Base-by-base conservation (phyloP, 2,113 vertebrate genomes). In the Motacilla tschutschensis region DNA sequence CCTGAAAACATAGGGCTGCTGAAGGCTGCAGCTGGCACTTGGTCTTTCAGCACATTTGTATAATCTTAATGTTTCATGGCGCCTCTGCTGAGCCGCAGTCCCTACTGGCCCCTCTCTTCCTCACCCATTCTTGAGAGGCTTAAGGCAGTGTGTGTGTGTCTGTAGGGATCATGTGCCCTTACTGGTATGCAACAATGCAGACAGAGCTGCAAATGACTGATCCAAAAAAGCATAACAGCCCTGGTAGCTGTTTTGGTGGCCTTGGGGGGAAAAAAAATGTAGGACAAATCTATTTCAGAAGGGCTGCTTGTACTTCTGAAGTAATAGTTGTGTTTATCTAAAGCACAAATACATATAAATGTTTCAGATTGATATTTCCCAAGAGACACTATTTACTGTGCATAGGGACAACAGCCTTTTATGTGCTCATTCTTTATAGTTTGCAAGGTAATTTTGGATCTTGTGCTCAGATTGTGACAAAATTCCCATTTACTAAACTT, bases 141-240 rank as follows among this genome's bases (percentile, higher is more conserved):
- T 17, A 11, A 31, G 40, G 29, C 12, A 7, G 20, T 5, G 33
- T 24, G 10, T 18, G 11, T 29, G 14, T 40, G 28, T 57, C 26
- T 64, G 20, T 3, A 17, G 21, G 31, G 33, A 3, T 17, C 31
- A 2, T 1, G 8, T 12, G 31, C 14, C 43, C 26, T n/a, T 33
- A 19, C 20, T 29, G 21, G 4, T 51, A 25, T 2, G 3, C 41
- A 69, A 1, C 2, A 2, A 12, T 3, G 13, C 19, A 33, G 12
- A 16, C 51, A 31, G 18, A 53, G 12, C n/a, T 54, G 31, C 14
- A 47, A 44, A 22, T 7, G 25, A 22, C 25, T 40, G 22, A 36
- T 8, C 3, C 4, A 41, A 35, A 9, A 71, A 67, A 46, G 10
- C 4, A 1, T 17, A 46, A 70, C 18, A 72, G 12, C 13, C 29